Conservation (phyloP, 1,140 invertebrate species). For the Papilio aristodemus region DNA sequence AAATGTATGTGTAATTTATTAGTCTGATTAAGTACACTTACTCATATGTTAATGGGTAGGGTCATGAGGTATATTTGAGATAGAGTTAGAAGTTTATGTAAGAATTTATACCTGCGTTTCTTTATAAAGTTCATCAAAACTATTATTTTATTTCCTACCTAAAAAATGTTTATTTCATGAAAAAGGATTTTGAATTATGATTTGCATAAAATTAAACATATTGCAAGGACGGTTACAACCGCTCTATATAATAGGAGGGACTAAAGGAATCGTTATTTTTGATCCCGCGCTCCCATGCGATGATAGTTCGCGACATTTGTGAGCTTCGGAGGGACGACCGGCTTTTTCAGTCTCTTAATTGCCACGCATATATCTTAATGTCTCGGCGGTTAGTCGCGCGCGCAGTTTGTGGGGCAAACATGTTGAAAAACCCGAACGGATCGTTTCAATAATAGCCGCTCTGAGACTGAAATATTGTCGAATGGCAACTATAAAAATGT, state of each 20-base stretch:
- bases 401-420: slow-evolving; percentile 47
- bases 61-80: not conserved
- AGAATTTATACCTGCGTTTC: not conserved
- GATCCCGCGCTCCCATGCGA: slow-evolving; percentile 65
- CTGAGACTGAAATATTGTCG: slow-evolving; percentile 67
- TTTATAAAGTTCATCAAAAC: not conserved
- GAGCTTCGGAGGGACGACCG: slow-evolving; percentile 40
- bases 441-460: slow-evolving; percentile 58
- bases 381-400: slow-evolving; percentile 53
- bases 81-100: not conserved
- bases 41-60: not conserved
- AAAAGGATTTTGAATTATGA: too few relatives aligned
- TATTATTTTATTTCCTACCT: too few relatives aligned
- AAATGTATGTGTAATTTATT: not conserved
- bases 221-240: slow-evolving; percentile 34
- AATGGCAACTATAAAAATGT: slow-evolving; percentile 62
- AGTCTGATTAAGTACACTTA: not conserved
- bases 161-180: too few relatives aligned
- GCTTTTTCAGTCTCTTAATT: slow-evolving; percentile 71
- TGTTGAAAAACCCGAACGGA: slow-evolving; percentile 54
- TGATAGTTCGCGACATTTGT: slow-evolving; percentile 66
- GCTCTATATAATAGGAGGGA: slow-evolving; percentile 45
- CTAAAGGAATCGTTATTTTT: slow-evolving; percentile 59
- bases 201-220: not conserved
- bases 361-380: slow-evolving; percentile 68